Evolutionary conservation across 2,888 invertebrate species (phyloP).

Genomic region (Allolobophora icterica): DNA sequence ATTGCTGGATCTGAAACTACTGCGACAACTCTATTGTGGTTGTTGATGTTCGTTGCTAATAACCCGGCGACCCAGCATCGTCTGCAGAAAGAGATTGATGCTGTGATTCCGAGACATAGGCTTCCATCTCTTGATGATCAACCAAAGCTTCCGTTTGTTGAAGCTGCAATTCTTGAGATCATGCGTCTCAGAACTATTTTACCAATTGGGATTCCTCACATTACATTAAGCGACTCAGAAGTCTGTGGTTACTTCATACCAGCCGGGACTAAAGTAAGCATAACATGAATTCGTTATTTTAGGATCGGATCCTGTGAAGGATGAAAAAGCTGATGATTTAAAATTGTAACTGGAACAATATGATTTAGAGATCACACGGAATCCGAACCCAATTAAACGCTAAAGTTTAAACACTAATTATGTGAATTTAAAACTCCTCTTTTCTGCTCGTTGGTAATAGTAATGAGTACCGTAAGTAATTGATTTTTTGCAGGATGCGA

Average conservation of each 20-base stretch:
- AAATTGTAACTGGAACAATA: background rate
- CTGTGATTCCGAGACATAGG: background rate
- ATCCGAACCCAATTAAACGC: too few species aligned
- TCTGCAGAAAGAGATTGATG: slow-evolving; percentile 26
- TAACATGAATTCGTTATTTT: background rate
- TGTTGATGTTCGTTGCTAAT: slow-evolving; percentile 15
- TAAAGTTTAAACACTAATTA: too few species aligned
- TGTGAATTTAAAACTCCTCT: too few species aligned
- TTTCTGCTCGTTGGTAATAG: too few species aligned
- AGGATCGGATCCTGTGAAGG: background rate
- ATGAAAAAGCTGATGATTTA: background rate
- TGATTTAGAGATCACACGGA: too few species aligned
- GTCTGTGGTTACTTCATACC: background rate
- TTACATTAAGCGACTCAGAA: slow-evolving; percentile 29
- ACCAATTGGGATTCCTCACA: slow-evolving; percentile 3
- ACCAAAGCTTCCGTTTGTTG: slow-evolving; percentile 18
- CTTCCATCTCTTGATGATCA: slow-evolving; percentile 24
- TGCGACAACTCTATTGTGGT: background rate
- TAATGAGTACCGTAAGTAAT: too few species aligned
- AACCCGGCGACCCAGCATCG: background rate
- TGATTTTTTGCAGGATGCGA: too few species aligned
- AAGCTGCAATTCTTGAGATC: slow-evolving; percentile 29
- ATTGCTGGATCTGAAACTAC: background rate
- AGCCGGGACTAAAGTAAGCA: background rate
- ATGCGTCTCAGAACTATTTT: background rate